These are phyloP conservation scores for Cyanoliseus patagonus DNA, from an alignment of 2,113 vertebrate species.

Conservation along the genomic window DNA sequence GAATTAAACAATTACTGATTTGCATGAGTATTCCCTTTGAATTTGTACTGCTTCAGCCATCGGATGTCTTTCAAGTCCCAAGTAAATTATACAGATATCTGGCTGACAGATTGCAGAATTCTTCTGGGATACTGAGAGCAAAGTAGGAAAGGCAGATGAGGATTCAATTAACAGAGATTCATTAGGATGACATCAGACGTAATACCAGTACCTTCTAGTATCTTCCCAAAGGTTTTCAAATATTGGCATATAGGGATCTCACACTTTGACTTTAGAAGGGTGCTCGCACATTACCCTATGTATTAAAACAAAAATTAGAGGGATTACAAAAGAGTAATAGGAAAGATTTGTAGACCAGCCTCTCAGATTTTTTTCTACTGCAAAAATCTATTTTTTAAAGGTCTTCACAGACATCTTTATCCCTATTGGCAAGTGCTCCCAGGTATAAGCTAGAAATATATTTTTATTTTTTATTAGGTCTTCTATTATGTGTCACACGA, in stretches of 20 bases:
- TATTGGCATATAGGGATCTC: background rate
- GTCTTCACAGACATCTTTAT: background rate
- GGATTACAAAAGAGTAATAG: background rate
- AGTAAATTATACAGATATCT: conserved; percentile 1
- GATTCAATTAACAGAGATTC: background rate
- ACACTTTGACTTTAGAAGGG: background rate
- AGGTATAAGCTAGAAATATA: background rate
- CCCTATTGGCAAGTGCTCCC: background rate
- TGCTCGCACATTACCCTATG: background rate
- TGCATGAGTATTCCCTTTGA: background rate
- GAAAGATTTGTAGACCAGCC: background rate
- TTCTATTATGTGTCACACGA: background rate
- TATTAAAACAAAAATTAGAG: background rate
- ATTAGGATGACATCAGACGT: background rate
- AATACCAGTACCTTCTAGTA: background rate
- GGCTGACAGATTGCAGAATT: background rate
- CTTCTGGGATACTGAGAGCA: background rate
- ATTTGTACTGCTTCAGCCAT: background rate
- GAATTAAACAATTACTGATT: background rate
- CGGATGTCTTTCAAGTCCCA: background rate
- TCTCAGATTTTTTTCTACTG: background rate
- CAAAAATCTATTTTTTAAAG: background rate
- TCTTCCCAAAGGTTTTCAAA: background rate
- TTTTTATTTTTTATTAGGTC: background rate
- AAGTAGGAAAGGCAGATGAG: background rate